A percentile compares a stretch with the other conserved stretches of the same genome.
Evolutionary conservation across 2,113 vertebrate species (phyloP).

Genomic region (Mohoua ochrocephala): DNA sequence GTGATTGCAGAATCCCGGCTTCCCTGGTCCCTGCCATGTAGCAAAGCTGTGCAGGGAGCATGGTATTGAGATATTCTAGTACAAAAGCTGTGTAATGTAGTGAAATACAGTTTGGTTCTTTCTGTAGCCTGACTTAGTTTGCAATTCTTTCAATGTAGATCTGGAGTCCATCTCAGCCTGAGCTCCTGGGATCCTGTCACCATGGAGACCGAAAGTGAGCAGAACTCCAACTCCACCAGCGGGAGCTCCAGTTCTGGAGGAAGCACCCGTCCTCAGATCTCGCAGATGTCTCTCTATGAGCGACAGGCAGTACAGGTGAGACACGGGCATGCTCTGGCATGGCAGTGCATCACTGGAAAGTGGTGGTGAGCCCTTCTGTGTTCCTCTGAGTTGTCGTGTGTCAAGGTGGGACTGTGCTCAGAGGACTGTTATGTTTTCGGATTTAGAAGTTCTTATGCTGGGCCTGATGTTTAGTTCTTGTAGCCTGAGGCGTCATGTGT

Average conservation of each 20-base stretch:
- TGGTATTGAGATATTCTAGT: not conserved
- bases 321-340: fast-evolving
- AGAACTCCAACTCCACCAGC: constrained; percentile 84
- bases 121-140: constrained; percentile 4
- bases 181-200: constrained; percentile 47
- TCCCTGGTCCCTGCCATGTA: not conserved
- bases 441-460: not conserved
- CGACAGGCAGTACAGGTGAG: constrained; percentile 93
- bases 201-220: constrained; percentile 95
- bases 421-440: not conserved
- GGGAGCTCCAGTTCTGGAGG: constrained; percentile 83
- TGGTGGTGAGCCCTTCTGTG: not conserved
- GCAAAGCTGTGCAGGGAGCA: not conserved
- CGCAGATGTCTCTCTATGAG: constrained; percentile 95
- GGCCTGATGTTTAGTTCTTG: not conserved
- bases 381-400: not conserved
- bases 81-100: not conserved
- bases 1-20: not conserved
- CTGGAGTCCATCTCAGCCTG: constrained; percentile 46
- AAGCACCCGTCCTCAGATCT: constrained; percentile 90
- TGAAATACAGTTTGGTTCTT: not conserved
- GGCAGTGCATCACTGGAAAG: not conserved
- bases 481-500: not conserved
- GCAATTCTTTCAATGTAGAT: constrained; percentile 5
- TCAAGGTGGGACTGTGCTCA: not conserved